Evolutionary conservation across 2,888 invertebrate genomes (phyloP), one percentile per base, ranked within the genome.

Genomic region (Cantharis lateralis): DNA sequence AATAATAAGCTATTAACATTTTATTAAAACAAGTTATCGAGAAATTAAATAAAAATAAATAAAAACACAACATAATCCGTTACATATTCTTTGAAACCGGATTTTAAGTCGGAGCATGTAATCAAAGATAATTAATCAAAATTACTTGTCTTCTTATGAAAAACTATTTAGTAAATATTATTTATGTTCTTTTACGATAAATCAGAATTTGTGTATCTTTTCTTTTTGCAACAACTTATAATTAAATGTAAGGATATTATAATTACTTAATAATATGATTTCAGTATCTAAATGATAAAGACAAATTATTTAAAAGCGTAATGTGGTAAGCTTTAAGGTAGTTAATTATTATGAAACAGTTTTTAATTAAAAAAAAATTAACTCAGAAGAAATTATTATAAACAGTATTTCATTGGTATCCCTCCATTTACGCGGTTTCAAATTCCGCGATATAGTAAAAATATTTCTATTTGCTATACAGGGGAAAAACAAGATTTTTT

Each of bases 121-220:
- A 75, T 69, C 71, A 62, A 72, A 66, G 63, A 20, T 72, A 76
- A 76, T 76, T 76, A 76, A 76, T 76, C 71, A 76, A 72, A 76
- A 76, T 72, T 72, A 64, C 62, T 16, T 18, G 26, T 63, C 24
- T 64, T 32, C 48, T 71, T 66, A 66, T 48, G 20, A 71, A 70
- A 75, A 70, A 70, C 28, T 71, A 61, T 68, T 61, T 66, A 66
- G 64, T 20, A 24, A 66, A 66, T 24, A 66, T 66, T 20, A 18
- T 48, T 48, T 48, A 48, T 48, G 48, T 24, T 66, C 64, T 66
- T 24, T 66, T 66, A 24, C n/a, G 9, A 66, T 66, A 66, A 66
- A 66, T 66, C 64, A 66, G 20, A 66, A 66, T 66, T 66, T 18
- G 64, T 66, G 64, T 20, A 66, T 16, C 18, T 63, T 66, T 66